Evolutionary conservation across 1,140 invertebrate species (phyloP).

Genomic region (Gryllus bimaculatus): DNA sequence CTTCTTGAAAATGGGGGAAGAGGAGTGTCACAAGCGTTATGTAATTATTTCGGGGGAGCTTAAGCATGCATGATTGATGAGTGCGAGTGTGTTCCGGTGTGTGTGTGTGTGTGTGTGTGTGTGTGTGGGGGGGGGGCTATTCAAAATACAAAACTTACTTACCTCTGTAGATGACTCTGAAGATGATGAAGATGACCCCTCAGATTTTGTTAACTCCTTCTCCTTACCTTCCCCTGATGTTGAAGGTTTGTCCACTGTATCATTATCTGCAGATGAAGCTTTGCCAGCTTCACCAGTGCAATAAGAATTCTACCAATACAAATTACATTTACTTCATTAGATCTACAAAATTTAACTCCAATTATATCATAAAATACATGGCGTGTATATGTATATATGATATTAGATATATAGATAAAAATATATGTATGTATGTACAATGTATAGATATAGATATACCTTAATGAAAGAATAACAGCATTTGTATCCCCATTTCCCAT

Average conservation of each 20-base stretch:
- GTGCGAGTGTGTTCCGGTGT: no score
- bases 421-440: neutral
- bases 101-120: no score
- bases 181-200: conserved; percentile 23
- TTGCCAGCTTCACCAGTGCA: conserved; percentile 76
- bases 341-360: neutral
- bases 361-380: neutral
- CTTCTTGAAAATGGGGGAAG: no score
- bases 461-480: conserved; percentile 93
- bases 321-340: neutral
- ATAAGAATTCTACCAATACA: conserved; percentile 59
- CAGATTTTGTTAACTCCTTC: conserved; percentile 11
- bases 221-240: neutral
- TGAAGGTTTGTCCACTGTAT: neutral
- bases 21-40: no score
- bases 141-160: no score
- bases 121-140: no score
- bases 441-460: conserved; percentile 44
- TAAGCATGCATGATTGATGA: no score
- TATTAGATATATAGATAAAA: conserved; percentile 9
- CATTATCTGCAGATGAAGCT: conserved; percentile 25
- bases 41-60: no score
- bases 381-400: neutral
- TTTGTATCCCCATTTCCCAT: conserved; percentile 89
- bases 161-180: conserved; percentile 6